Conservation (phyloP, 2,888 invertebrate genomes). For the Ctenicera cuprea region DNA sequence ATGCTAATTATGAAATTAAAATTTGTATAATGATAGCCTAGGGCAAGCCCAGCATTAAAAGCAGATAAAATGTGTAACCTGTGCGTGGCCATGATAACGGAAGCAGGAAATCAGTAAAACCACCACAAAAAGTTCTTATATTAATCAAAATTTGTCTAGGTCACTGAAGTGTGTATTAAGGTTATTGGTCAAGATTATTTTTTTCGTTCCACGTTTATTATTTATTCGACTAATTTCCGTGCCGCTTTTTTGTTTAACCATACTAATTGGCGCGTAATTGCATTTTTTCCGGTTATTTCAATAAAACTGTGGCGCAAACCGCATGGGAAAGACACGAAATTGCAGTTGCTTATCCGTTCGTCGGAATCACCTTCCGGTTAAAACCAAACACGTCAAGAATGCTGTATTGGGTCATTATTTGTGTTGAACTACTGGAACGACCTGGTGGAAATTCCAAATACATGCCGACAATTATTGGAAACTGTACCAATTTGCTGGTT, state of each 20-base stretch:
- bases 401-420: background rate
- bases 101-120: constrained; percentile 36
- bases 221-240: constrained; percentile 4
- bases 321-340: background rate
- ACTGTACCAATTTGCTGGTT: no score
- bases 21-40: background rate
- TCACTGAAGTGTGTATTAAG: constrained; percentile 11
- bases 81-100: constrained; percentile 16
- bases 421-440: background rate
- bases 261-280: background rate
- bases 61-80: background rate
- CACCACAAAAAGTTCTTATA: constrained; percentile 8
- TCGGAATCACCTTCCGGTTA: background rate
- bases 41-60: background rate
- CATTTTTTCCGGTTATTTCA: background rate
- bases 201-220: background rate
- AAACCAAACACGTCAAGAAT: background rate
- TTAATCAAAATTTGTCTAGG: constrained; percentile 24
- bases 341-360: background rate
- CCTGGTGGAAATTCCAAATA: background rate
- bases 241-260: background rate
- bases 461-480: background rate
- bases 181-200: constrained; percentile 10
- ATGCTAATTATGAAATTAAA: no score
- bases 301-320: background rate